Base-by-base conservation (phyloP, 2,888 invertebrate species). In the Pterostichus madidus region DNA sequence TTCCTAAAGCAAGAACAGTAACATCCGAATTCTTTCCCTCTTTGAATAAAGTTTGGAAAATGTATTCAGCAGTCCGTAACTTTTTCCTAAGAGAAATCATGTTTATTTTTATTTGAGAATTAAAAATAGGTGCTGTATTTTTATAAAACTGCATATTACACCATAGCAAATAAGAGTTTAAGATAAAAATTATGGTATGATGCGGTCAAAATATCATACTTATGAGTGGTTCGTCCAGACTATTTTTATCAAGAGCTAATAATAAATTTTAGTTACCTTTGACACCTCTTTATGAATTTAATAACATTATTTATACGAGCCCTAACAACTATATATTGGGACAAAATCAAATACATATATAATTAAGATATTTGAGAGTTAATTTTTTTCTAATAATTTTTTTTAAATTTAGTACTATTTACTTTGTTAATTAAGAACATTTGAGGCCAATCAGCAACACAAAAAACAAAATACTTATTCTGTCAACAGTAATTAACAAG, bases 11-110 rank as follows among this genome's bases (percentile, higher is more conserved):
- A 86, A 92, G 90, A 5, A 96, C 94, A 35, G 93, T 93, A 59
- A 96, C 91, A 88, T 96, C 96, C 73, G 95, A 95, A 86, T 94
- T 94, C 88, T 94, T 93, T 83, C 95, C 94, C 88, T 96, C 94
- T 86, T 94, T 91, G 88, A 95, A 96, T 53, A 96, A 89, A 0
- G 94, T 94, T 87, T 95, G 93, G 87, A 95, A 96, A 86, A 96
- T 96, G 87, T 96, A 96, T 87, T 95, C 93, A 3, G 95, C 93
- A 5, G 96, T 96, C 75, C 68, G 6, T 44, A 71, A 44, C 44
- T 71, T 71, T 44, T 44, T 71, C 17, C 68, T 71, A 17, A 44
- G 44, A 71, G 31, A 64, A 31, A 4, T 53, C 15, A 53, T 53
- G 13, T 53, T 53, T 53, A 53, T 53, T 53, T 53, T 53, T 17